Evolutionary conservation across 2,888 invertebrate species (phyloP).

Genomic region (Stenchaetothrips biformis): DNA sequence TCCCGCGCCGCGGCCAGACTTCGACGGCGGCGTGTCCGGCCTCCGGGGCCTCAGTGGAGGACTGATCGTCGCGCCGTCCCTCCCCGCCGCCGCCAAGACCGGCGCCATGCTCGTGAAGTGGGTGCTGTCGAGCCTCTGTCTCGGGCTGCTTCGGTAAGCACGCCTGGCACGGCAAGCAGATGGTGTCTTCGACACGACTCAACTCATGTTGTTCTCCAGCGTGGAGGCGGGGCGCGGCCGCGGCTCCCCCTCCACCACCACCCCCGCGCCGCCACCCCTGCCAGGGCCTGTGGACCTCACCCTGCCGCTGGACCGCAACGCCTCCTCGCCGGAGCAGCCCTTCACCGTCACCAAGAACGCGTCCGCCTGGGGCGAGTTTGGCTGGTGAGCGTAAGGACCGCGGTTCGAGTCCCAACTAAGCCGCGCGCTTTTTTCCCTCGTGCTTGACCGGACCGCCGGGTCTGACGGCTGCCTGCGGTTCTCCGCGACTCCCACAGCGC

Average conservation of each 20-base stretch:
- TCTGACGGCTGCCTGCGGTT: no score
- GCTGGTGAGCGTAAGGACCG: background rate
- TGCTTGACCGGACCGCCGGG: no score
- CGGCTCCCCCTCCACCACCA: conserved; percentile 2
- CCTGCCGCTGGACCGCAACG: conserved; percentile 1
- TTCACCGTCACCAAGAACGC: background rate
- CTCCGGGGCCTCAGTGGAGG: background rate
- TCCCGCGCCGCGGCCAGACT: background rate
- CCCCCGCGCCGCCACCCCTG: conserved; percentile 1
- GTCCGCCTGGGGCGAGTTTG: conserved; percentile 11
- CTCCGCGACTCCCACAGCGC: no score
- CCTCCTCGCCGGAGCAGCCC: background rate
- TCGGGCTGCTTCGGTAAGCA: no score
- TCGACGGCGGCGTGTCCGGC: background rate
- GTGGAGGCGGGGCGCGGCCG: conserved; percentile 12
- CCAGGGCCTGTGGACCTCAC: background rate
- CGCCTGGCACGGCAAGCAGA: no score
- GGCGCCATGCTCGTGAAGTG: no score
- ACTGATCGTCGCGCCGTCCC: background rate
- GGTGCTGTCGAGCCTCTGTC: no score
- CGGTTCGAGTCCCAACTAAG: background rate
- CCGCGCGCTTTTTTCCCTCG: no score
- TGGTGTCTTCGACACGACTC: no score
- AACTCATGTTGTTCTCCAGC: background rate
- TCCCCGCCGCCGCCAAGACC: background rate